Evolutionary conservation across 2,888 invertebrate genomes (phyloP), one percentile per base, ranked within the genome.

Genomic region (Steinernema carpocapsae): DNA sequence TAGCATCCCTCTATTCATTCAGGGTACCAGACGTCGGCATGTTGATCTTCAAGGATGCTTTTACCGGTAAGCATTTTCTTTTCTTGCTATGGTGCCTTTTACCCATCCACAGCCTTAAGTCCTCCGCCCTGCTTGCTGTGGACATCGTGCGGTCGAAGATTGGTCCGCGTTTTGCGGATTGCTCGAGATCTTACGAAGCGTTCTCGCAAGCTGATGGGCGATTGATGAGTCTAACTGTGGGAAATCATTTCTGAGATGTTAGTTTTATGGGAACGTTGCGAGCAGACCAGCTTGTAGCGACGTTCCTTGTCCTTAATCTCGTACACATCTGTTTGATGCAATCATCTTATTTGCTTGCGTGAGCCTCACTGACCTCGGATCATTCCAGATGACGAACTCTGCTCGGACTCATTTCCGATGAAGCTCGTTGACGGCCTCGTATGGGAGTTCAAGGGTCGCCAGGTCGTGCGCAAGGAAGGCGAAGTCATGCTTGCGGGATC

Each of bases 11-110:
- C n/a, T n/a, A n/a, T n/a, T n/a, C n/a, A n/a, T n/a, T n/a, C n/a
- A n/a, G n/a, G 64, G 77, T 78, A 80, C 86, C 22, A 51, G 46
- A 12, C 7, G 70, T 88, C 91, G 94, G 91, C 91, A 96, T 95
- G 95, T 94, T 91, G 90, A 94, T 95, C 90, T 96, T 92, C 91
- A 95, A 94, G 91, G 95, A 95, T 91, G 92, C 93, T 91, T 93
- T 95, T 89, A 94, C 94, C 87, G 94, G 94, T 94, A 91, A 91
- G 90, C 26, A 46, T 7, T 14, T 48, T 29, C 42, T 51, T 56
- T 1, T 14, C 7, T 43, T 43, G 14, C 7, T 7, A 7, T 7
- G 43, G 43, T 24, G 22, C 6, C 17, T 7, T 7, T 24, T 4
- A n/a, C n/a, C n/a, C n/a, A n/a, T 6, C 56, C 56, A 56, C 56